Base-by-base conservation (phyloP, 2,113 vertebrate genomes). In the Alosa alosa region DNA sequence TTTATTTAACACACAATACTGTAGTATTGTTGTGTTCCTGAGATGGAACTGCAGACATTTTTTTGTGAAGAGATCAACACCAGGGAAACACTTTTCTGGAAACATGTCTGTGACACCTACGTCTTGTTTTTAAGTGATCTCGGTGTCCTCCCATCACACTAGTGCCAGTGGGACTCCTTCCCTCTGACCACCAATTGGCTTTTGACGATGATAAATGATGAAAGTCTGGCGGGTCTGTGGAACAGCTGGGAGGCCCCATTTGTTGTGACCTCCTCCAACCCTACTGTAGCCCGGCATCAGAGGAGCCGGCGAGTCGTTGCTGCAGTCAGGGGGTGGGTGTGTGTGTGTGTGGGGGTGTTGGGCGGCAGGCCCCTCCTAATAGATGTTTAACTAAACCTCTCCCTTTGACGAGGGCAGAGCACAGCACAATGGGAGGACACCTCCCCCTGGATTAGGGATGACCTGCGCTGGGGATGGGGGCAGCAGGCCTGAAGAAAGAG, bases 321-420 rank as follows among this genome's bases (percentile, higher is more conserved):
- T n/a, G 57, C 22, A 64, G 57, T 64, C 57, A 64, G 57, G 57
- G 57, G 20, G 5, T 20, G 60, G 22, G 22, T 20, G 22, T 20
- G 5, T 6, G n/a, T 18, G 57, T 22, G 47, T 45, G 81, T 7
- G 18, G 45, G 44, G 11, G 1, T 1, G 18, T n/a, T 68, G 52
- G 55, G 31, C 17, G 4, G 52, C 4, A 11, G 44, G 20, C 39
- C 46, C 39, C 82, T 72, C 44, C 86, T 87, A 87, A 87, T 87
- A 86, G 82, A 87, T 87, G 88, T 87, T 89, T 87, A 87, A 89
- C 88, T 87, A 87, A 89, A 87, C 57, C 88, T 75, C 45, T 45
- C 84, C 84, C 68, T 89, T 89, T 89, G 55, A 86, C 81, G 83
- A 9, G 81, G 44, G 44, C 68, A 84, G 86, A 87, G 60, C 47